phyloP scores from a whole-genome alignment of 2,113 vertebrate species.

The Columbina picui region DNA sequence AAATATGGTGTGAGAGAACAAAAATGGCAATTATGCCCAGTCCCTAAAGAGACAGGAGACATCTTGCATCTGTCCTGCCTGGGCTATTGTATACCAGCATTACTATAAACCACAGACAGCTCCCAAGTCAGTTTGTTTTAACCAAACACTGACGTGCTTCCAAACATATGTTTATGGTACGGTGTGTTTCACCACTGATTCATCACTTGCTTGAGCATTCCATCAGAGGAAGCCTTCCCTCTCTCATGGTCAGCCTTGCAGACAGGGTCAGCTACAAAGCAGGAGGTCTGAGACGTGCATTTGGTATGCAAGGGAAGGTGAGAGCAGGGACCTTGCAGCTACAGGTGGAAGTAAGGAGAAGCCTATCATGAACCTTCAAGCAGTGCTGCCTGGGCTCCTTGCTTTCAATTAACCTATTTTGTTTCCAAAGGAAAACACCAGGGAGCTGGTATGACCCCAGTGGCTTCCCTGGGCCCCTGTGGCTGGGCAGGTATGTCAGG shows the following conservation, averaged over 20 bases:
- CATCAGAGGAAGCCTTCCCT: background rate
- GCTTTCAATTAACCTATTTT: background rate
- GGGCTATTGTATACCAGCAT: background rate
- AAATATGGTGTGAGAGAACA: background rate
- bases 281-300: background rate
- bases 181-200: background rate
- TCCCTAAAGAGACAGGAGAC: background rate
- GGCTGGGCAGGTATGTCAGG: background rate
- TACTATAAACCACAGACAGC: background rate
- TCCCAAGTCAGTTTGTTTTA: background rate
- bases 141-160: background rate
- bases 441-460: background rate
- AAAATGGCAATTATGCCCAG: background rate
- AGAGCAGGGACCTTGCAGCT: background rate
- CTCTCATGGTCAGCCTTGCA: background rate
- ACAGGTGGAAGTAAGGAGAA: background rate
- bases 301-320: background rate
- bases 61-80: background rate
- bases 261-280: background rate
- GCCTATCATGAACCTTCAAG: background rate
- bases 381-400: background rate
- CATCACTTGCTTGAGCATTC: background rate
- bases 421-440: background rate
- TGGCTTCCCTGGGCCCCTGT: background rate
- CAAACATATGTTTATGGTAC: rapidly evolving